Evolutionary conservation across 2,113 vertebrate species (phyloP), one percentile per base, ranked within the genome.

Genomic region (Amazona guildingii): DNA sequence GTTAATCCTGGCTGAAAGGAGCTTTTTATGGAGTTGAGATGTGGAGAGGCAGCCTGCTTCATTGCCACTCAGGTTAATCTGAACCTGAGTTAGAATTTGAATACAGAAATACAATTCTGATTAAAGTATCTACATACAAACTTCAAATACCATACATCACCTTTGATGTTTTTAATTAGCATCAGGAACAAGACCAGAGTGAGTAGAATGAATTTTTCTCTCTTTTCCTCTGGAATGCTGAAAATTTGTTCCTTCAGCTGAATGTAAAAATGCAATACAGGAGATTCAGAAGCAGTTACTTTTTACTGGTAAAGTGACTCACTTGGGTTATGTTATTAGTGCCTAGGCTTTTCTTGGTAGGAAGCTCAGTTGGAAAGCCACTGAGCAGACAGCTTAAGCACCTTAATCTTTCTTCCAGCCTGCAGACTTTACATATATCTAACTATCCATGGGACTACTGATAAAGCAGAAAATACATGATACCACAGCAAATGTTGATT

Each of bases 91-190:
- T 68, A 86, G 46, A 86, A 95, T 74, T 93, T 49, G 51, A 86
- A 81, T 43, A 51, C 20, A 70, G 59, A 92, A 93, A 73, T 57
- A 78, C 17, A 2, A 18, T 90, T 91, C 90, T 88, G 51, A 48
- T 83, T 94, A 55, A 74, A 63, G 29, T 52, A 25, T 81, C 76
- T 72, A 7, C 68, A 55, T 61, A 68, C 69, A 88, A 92, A 79
- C 73, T 81, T 95, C 86, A 94, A 93, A 84, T 82, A 63, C 35
- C 83, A 37, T 55, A 24, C 2, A 0, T 83, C 23, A 4, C 86
- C 64, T 88, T 73, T 91, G 76, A 93, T 93, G 62, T 78, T 44
- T 69, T 88, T 95, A 78, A 94, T 96, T 84, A 90, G 61, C 51
- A 83, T 44, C 76, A 90, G 69, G 43, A 96, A 18, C 37, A 94